Evolutionary conservation across 2,113 vertebrate species (phyloP), one percentile per base, ranked within the genome.

Genomic region (Ophiodon elongatus): DNA sequence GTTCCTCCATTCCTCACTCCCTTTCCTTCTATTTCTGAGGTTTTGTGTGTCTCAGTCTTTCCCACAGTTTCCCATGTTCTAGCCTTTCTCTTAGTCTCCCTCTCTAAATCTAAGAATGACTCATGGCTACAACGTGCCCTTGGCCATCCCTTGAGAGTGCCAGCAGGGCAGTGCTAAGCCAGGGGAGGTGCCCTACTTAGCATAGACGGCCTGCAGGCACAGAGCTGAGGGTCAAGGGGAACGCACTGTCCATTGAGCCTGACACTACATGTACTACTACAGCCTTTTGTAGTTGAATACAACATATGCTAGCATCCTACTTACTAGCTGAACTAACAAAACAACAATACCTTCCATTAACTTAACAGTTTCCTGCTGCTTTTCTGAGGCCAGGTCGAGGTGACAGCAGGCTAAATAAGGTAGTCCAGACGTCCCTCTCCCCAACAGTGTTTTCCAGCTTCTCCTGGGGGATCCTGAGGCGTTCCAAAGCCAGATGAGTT

Each of bases 141-240:
- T 62, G 62, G 66, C 67, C 62, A 60, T 83, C 81, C 59, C 79
- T 73, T 19, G 57, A 79, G 68, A 82, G 4, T 23, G 66, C 56
- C 62, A 87, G 31, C 57, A 80, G 84, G 82, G 68, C 19, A 19
- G 27, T 10, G 8, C 37, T 50, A 82, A 69, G 50, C 27, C 39
- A 69, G 14, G 15, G 73, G 70, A 84, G 69, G 72, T 59, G 54
- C 57, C 77, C 76, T 77, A 74, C 70, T 90, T 89, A 87, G 71
- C 72, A 76, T 41, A 60, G 27, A 59, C 13, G 17, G 79, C 75
- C 84, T 85, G 57, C 27, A 70, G 70, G 73, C 68, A 63, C 8
- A 73, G 60, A 59, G 67, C 85, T 52, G 37, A 43, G 65, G 77
- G 83, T 87, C 76, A 88, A 78, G 70, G 75, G 62, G 77, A 43